Evolutionary conservation across 2,888 invertebrate species (phyloP).

Genomic region (Melipona beecheii): DNA sequence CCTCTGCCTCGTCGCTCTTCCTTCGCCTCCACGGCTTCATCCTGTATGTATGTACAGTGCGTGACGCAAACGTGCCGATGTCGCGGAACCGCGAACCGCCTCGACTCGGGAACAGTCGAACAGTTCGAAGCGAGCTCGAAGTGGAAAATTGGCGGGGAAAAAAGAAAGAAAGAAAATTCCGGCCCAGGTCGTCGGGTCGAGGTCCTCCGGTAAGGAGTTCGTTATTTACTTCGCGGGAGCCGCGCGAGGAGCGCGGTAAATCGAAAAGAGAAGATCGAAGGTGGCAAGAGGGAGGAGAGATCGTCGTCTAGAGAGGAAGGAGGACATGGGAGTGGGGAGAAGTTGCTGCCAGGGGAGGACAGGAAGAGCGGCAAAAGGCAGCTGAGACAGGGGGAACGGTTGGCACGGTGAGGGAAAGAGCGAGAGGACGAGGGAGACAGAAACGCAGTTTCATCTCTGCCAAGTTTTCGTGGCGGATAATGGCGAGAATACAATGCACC

Average conservation of each 20-base stretch:
- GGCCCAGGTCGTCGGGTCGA: slow-evolving; percentile 25
- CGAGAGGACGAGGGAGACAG: slow-evolving; percentile 27
- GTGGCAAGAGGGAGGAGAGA: neutral
- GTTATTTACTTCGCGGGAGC: slow-evolving; percentile 27
- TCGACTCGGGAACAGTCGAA: neutral
- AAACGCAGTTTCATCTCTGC: slow-evolving; percentile 61
- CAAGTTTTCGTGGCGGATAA: slow-evolving; percentile 66
- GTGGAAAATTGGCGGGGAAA: neutral
- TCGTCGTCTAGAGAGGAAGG: neutral
- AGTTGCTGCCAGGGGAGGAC: neutral
- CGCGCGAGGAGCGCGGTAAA: slow-evolving; percentile 23
- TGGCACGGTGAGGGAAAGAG: neutral
- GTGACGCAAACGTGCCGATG: slow-evolving; percentile 70
- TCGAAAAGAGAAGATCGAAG: slow-evolving; percentile 24
- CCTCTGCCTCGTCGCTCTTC: slow-evolving; percentile 7
- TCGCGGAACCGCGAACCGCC: slow-evolving; percentile 61
- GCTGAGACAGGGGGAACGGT: neutral
- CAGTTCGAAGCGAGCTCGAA: neutral
- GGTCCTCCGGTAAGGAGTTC: slow-evolving; percentile 27
- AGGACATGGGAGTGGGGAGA: neutral
- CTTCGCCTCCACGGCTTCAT: slow-evolving; percentile 42
- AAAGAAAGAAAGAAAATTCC: neutral
- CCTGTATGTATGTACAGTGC: slow-evolving; percentile 70
- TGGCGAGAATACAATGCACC: slow-evolving; percentile 68
- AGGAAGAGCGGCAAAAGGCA: neutral